Conservation (phyloP, 2,113 vertebrate species). For the Salminus brasiliensis region DNA sequence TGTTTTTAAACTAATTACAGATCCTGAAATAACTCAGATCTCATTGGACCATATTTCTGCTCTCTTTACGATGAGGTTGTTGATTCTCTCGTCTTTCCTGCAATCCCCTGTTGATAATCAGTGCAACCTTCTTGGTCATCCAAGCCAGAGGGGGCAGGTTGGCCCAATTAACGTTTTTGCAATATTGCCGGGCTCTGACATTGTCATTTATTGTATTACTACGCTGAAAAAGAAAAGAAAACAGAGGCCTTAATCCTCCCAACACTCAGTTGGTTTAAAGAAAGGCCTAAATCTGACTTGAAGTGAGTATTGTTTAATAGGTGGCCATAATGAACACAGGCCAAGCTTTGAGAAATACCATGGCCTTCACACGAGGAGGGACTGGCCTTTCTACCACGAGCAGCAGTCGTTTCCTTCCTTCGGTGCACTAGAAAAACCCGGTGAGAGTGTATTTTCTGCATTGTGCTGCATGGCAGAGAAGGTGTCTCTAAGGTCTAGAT, state of each 20-base stretch:
- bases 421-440: not conserved
- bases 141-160: too few relatives aligned
- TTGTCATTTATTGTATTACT: not conserved
- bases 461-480: not conserved
- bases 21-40: too few relatives aligned
- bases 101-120: not conserved
- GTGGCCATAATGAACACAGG: conserved; percentile 5
- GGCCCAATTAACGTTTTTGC: not conserved
- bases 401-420: conserved; percentile 36
- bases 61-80: too few relatives aligned
- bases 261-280: not conserved
- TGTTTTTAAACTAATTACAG: too few relatives aligned
- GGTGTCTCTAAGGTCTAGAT: not conserved
- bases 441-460: not conserved
- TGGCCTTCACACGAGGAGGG: conserved; percentile 10
- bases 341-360: conserved; percentile 18
- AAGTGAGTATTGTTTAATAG: conserved; percentile 5
- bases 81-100: not conserved
- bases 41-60: too few relatives aligned
- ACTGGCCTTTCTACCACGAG: conserved; percentile 25
- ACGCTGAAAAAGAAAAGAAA: not conserved
- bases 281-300: not conserved
- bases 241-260: not conserved
- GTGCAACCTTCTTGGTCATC: not conserved
- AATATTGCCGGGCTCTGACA: not conserved